phyloP scores from a whole-genome alignment of 2,888 invertebrate species.

The Charanyca ferruginea region DNA sequence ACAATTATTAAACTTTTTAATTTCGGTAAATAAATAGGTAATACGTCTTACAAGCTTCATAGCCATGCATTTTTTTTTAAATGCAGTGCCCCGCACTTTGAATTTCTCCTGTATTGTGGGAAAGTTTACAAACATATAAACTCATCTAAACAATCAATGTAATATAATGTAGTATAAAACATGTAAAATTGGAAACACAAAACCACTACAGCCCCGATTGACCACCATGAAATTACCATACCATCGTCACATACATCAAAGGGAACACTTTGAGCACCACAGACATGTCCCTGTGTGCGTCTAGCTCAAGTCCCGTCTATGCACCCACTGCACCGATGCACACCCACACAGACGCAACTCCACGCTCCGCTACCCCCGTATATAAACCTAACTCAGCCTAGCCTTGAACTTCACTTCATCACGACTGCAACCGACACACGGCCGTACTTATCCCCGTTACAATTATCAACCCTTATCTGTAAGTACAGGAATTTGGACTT shows the following conservation, averaged over 20 bases:
- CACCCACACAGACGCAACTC: constrained; percentile 73
- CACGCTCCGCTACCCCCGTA: constrained; percentile 89
- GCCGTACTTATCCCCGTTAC: constrained; percentile 54
- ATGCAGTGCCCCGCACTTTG: too few relatives aligned
- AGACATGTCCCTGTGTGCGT: constrained; percentile 74
- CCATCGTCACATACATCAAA: constrained; percentile 30
- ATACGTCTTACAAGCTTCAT: too few relatives aligned
- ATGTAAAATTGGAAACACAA: neutral
- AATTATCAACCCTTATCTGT: constrained; percentile 55
- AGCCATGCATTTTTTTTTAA: too few relatives aligned
- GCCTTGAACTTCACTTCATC: constrained; percentile 91
- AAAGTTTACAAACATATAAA: too few relatives aligned
- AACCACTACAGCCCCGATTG: neutral
- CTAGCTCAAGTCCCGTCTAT: constrained; percentile 49
- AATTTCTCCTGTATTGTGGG: too few relatives aligned
- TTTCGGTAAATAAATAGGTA: neutral
- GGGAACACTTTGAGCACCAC: constrained; percentile 49
- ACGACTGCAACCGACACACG: constrained; percentile 70
- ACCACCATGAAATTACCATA: constrained; percentile 1
- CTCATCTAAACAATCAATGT: too few relatives aligned
- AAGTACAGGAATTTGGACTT: constrained; percentile 57
- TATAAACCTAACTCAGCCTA: constrained; percentile 83
- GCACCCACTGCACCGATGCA: constrained; percentile 68
- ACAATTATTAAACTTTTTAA: too few relatives aligned
- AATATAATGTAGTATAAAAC: too few relatives aligned